Evolutionary conservation across 23 tunicate genomes (phyloP).

Genomic region (Halocynthia roretzi): DNA sequence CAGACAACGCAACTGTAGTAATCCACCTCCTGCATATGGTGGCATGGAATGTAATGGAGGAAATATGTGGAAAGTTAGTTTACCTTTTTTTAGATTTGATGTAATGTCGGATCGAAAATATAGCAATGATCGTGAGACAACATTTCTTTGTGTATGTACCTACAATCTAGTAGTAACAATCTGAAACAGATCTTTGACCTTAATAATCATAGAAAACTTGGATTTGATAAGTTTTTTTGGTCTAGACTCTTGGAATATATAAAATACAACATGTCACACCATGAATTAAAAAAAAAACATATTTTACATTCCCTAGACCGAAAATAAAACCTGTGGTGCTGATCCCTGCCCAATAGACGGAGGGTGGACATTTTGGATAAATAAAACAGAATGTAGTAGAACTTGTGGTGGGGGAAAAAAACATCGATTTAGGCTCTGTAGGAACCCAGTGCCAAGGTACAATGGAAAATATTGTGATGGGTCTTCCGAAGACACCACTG

Average conservation of each 20-base stretch:
- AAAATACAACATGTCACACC: too few relatives aligned
- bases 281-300: not conserved
- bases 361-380: conserved; percentile 43
- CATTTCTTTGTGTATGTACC: too few relatives aligned
- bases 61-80: not conserved
- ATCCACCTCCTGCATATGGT: conserved; percentile 33
- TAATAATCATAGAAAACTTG: too few relatives aligned
- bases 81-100: too few relatives aligned
- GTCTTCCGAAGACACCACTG: conserved; percentile 14
- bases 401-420: conserved; percentile 54
- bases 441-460: not conserved
- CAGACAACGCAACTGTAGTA: conserved; percentile 24
- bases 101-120: too few relatives aligned
- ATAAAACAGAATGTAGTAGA: conserved; percentile 26
- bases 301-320: conserved; percentile 8
- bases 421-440: conserved; percentile 16
- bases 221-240: too few relatives aligned
- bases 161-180: too few relatives aligned
- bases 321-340: conserved; percentile 9
- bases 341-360: conserved; percentile 23
- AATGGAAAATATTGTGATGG: conserved; percentile 15
- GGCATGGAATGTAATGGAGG: conserved; percentile 33
- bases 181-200: too few relatives aligned
- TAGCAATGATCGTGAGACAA: too few relatives aligned
- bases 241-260: too few relatives aligned